Percentiles rank a stretch among this genome's conserved stretches.
These are phyloP conservation scores for Dione vanillae DNA, from an alignment of 2,888 invertebrate species.

Conservation along the genomic window DNA sequence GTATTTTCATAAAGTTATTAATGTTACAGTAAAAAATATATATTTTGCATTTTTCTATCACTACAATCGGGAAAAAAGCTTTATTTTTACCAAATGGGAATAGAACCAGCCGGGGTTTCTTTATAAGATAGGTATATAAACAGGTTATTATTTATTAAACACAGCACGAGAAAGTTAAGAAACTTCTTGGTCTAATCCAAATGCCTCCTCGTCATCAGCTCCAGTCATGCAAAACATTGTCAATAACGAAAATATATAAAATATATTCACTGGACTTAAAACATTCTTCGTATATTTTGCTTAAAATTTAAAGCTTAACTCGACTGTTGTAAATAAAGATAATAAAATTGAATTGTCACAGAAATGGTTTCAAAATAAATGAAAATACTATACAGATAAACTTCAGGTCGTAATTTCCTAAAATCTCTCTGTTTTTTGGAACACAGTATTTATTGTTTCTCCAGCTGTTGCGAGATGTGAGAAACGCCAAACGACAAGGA, in stretches of 20 bases:
- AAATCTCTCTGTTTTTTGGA: slow-evolving; percentile 27
- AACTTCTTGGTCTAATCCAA: too few relatives aligned
- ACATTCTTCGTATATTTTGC: not conserved
- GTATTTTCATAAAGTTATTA: not conserved
- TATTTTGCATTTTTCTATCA: not conserved
- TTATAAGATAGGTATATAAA: too few relatives aligned
- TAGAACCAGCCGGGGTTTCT: too few relatives aligned
- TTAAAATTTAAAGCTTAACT: not conserved
- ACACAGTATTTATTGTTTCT: slow-evolving; percentile 30
- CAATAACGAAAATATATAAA: not conserved
- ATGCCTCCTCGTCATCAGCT: too few relatives aligned
- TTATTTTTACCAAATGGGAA: too few relatives aligned
- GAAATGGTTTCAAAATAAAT: slow-evolving; percentile 15
- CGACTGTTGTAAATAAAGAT: slow-evolving; percentile 12
- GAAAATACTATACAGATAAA: slow-evolving; percentile 26
- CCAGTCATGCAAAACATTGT: not conserved
- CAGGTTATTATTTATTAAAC: too few relatives aligned
- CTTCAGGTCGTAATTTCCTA: slow-evolving; percentile 27
- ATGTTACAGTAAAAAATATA: not conserved
- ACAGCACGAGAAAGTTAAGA: too few relatives aligned
- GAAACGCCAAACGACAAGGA: not conserved
- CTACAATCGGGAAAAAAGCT: too few relatives aligned
- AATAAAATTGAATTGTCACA: slow-evolving; percentile 6
- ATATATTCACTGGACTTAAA: not conserved
- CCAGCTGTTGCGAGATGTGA: slow-evolving; percentile 29